Evolutionary conservation across 2,113 vertebrate species (phyloP), one percentile per base, ranked within the genome.

Genomic region (Amazona vittata): DNA sequence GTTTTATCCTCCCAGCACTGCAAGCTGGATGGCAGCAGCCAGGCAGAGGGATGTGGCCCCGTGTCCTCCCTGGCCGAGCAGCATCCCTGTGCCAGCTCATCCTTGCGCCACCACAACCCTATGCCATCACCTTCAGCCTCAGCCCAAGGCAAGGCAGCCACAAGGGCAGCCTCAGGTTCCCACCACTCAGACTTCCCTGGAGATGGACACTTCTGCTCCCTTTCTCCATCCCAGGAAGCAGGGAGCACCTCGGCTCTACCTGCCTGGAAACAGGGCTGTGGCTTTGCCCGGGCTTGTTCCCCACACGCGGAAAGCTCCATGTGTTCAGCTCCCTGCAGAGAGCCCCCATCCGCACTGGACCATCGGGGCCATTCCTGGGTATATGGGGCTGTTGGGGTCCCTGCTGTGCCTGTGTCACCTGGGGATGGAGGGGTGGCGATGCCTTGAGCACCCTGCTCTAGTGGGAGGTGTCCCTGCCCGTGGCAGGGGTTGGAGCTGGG

Each of bases 231-330:
- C 22, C 55, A 9, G 7, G 1, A 4, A 67, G 44, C 81, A 35
- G 77, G 64, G 76, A 92, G 47, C 92, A 86, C n/a, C 95, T 53
- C 76, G 1, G 81, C 92, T 80, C 70, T 71, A 3, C 46, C 75
- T 46, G 80, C 83, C 86, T 95, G 88, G 83, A 95, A 95, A 94
- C 29, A 47, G n/a, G 2, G 14, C 79, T 0, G 4, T 15, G 15
- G 5, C 86, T 96, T 95, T 97, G 97, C 94, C 96, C 50, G 77
- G 96, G 80, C 96, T 94, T 97, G 95, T 97, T 95, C 94, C 16
- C 91, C 31, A 0, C 8, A 13, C 13, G 65, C 70, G 55, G 70
- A 91, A 50, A 74, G 63, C 83, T 28, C 81, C 0, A 1, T 2
- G 24, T 0, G 0, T 7, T 91, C 73, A 37, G 87, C 57, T 75